Evolutionary conservation across 2,888 invertebrate species (phyloP).

Genomic region (Rhamphomyia laevipes): DNA sequence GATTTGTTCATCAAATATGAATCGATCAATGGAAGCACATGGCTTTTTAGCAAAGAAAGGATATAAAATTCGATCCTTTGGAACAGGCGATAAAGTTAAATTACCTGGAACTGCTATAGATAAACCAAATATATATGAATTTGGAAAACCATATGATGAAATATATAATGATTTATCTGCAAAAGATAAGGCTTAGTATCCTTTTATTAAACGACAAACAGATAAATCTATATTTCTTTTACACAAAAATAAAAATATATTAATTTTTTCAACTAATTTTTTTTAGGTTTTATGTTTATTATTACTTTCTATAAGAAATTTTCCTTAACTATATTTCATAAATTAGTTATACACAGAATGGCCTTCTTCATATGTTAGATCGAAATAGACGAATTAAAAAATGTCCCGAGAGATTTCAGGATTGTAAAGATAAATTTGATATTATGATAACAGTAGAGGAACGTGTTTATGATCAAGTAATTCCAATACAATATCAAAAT

Average conservation of each 20-base stretch:
- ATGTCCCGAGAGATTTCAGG: constrained; percentile 90
- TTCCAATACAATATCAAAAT: neutral
- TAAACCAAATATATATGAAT: constrained; percentile 93
- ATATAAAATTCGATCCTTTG: constrained; percentile 87
- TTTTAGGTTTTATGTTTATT: neutral
- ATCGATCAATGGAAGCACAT: constrained; percentile 99
- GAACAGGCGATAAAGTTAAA: constrained; percentile 91
- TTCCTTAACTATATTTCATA: constrained; percentile 12
- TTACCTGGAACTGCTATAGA: constrained; percentile 90
- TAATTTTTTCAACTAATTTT: neutral
- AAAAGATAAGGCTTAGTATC: constrained; percentile 83
- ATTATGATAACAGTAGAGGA: constrained; percentile 96
- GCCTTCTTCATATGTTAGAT: constrained; percentile 94
- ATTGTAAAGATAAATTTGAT: constrained; percentile 79
- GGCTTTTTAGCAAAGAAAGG: constrained; percentile 95
- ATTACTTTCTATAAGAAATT: neutral
- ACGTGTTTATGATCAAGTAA: constrained; percentile 85
- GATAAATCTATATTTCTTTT: neutral
- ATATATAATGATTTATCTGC: constrained; percentile 85
- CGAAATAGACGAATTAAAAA: constrained; percentile 91
- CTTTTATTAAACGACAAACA: constrained; percentile 5
- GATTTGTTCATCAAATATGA: constrained; percentile 99
- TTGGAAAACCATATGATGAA: constrained; percentile 88
- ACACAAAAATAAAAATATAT: neutral
- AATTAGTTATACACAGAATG: constrained; percentile 87